Base-by-base conservation (phyloP, 2,888 invertebrate species). In the Aromia moschata region DNA sequence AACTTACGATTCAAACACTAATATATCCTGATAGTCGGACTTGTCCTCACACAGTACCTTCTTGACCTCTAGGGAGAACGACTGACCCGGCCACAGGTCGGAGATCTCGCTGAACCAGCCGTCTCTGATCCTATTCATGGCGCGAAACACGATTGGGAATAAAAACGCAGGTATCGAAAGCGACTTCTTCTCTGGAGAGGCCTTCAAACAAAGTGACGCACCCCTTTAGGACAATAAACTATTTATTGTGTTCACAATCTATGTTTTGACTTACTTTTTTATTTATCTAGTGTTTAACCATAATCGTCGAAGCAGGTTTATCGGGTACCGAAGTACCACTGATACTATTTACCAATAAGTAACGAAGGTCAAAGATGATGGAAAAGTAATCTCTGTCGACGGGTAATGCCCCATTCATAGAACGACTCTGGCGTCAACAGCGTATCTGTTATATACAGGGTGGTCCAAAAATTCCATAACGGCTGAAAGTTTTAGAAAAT, bases 31-130 rank as follows among this genome's bases (percentile, higher is more conserved):
- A 79, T 86, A 97, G 47, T 88, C 81, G 0, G 96, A 94, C 74
- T 87, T 89, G 76, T 91, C 92, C 1, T 87, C 82, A 76, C 93
- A 89, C 0, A 97, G 82, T 1, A 96, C 83, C 70, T 91, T 82
- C 43, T 92, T 89, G 0, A 96, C 89, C 84, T 94, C 86, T 61
- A 98, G 83, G 0, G 96, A 96, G 74, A 96, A 88, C 12, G 91
- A 88, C 70, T 95, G 90, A 0, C 96, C 96, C 0, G 94, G 93
- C 95, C 96, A 96, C 72, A 96, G 83, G 37, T 91, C 90, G 74
- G 91, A 94, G 12, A 91, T 83, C 83, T 98, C 98, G 67, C 92
- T 93, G 78, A 96, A 98, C 98, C 98, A 98, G 64, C 93, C 92
- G 73, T 89, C 84, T 70, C 86, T 86, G 56, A 96, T 74, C 36